Evolutionary conservation across 1,140 invertebrate species (phyloP).

Genomic region (Elymnias hypermnestra): DNA sequence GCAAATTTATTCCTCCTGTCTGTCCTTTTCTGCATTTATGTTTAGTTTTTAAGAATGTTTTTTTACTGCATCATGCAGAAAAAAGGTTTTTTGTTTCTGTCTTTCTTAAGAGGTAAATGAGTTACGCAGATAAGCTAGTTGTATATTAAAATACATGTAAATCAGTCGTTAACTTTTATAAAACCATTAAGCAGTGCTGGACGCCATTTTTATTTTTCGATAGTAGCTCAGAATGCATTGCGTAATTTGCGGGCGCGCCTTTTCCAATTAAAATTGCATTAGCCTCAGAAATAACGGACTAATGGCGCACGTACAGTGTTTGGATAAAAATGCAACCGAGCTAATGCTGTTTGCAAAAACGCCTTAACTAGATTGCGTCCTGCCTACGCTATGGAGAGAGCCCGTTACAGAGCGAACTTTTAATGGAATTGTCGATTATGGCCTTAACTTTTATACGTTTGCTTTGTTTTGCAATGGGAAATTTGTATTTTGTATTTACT

Average conservation of each 20-base stretch:
- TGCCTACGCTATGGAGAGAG: background rate
- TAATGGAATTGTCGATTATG: constrained; percentile 2
- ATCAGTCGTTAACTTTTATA: constrained; percentile 1
- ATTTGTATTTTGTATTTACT: too few relatives aligned
- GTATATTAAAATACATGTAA: too few relatives aligned
- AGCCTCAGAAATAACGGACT: constrained; percentile 21
- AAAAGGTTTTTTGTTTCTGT: too few relatives aligned
- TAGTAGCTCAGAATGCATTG: constrained; percentile 13
- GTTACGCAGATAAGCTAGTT: too few relatives aligned
- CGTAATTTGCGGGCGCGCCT: constrained; percentile 56
- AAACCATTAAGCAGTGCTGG: background rate
- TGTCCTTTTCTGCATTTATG: too few relatives aligned
- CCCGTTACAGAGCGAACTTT: background rate
- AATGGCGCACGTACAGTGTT: constrained; percentile 13
- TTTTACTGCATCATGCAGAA: too few relatives aligned
- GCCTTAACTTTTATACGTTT: too few relatives aligned
- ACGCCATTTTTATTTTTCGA: constrained; percentile 7
- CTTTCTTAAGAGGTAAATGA: too few relatives aligned
- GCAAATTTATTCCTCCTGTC: too few relatives aligned
- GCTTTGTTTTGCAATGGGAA: too few relatives aligned
- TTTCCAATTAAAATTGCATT: constrained; percentile 74
- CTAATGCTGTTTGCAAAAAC: constrained; percentile 3
- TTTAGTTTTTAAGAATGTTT: too few relatives aligned
- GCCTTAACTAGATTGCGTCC: constrained; percentile 2
- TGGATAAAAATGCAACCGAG: constrained; percentile 3